These are phyloP conservation scores for Spialia ferax DNA, from an alignment of 2,888 invertebrate genomes.

Conservation along the genomic window DNA sequence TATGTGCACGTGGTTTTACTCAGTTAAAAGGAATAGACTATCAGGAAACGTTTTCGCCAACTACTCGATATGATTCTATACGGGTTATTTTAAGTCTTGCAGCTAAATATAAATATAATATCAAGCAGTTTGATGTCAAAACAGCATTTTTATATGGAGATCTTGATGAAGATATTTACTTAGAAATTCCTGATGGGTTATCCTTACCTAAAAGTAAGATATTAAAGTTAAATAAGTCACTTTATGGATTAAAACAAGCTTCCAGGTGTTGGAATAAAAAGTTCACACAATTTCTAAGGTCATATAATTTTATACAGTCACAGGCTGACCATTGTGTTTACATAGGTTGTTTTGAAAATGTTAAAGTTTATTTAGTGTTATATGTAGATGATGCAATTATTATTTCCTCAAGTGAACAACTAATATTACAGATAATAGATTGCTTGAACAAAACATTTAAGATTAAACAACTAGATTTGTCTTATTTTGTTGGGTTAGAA, in stretches of 20 bases:
- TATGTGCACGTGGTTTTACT: conserved; percentile 1
- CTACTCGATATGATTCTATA: background rate
- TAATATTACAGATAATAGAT: conserved; percentile 41
- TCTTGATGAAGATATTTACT: conserved; percentile 9
- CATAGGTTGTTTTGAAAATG: conserved; percentile 44
- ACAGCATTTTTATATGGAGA: conserved; percentile 3
- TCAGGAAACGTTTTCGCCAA: conserved; percentile 8
- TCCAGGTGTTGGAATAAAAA: conserved; percentile 41
- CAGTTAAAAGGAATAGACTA: background rate
- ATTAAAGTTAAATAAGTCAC: conserved; percentile 39
- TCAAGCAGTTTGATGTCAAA: conserved; percentile 10
- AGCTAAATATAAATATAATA: background rate
- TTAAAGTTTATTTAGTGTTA: conserved; percentile 49
- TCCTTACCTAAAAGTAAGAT: background rate
- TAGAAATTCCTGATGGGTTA: background rate
- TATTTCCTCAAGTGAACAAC: conserved; percentile 39
- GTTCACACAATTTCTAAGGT: conserved; percentile 19
- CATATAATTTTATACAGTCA: conserved; percentile 27
- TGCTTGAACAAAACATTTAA: conserved; percentile 47
- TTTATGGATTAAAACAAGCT: conserved; percentile 41
- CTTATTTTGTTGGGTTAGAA: conserved; percentile 50
- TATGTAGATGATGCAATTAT: conserved; percentile 53
- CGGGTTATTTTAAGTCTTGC: background rate
- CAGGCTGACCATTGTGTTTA: conserved; percentile 36
- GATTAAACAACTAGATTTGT: conserved; percentile 46